Percentiles rank a stretch among this genome's conserved stretches.
Conservation (phyloP, 2,888 invertebrate species). For the Actias luna region DNA sequence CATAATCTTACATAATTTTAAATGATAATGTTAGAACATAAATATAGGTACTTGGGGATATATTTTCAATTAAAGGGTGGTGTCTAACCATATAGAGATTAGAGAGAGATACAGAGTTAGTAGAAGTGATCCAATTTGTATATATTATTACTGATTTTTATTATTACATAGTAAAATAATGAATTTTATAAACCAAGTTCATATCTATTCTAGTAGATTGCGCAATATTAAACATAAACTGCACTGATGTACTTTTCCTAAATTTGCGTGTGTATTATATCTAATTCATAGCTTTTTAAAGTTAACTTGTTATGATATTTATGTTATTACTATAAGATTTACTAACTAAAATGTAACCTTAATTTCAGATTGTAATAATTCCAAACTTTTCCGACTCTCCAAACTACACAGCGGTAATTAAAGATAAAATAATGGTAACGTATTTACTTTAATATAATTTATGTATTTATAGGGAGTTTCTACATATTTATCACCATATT, state of each 20-base stretch:
- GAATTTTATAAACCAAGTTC: neutral
- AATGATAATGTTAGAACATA: too few species aligned
- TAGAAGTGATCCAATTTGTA: too few species aligned
- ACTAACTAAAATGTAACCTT: neutral
- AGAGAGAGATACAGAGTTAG: too few species aligned
- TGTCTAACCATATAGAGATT: too few species aligned
- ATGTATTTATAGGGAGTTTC: too few species aligned
- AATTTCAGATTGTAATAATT: conserved; percentile 57
- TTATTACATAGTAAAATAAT: neutral
- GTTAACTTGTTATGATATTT: neutral
- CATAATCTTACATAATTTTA: too few species aligned
- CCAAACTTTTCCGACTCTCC: conserved; percentile 42
- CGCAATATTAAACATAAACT: neutral
- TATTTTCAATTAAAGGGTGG: too few species aligned
- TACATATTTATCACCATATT: too few species aligned
- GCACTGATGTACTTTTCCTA: neutral
- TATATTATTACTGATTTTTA: too few species aligned
- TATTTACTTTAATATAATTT: neutral
- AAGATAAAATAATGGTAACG: conserved; percentile 66
- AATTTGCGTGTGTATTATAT: neutral
- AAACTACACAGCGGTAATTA: conserved; percentile 48
- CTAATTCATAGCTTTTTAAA: too few species aligned
- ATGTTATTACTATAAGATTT: neutral
- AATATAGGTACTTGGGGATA: too few species aligned
- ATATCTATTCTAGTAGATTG: neutral